phyloP scores from a whole-genome alignment of 2,113 vertebrate genomes.

The Calidris pygmaea region DNA sequence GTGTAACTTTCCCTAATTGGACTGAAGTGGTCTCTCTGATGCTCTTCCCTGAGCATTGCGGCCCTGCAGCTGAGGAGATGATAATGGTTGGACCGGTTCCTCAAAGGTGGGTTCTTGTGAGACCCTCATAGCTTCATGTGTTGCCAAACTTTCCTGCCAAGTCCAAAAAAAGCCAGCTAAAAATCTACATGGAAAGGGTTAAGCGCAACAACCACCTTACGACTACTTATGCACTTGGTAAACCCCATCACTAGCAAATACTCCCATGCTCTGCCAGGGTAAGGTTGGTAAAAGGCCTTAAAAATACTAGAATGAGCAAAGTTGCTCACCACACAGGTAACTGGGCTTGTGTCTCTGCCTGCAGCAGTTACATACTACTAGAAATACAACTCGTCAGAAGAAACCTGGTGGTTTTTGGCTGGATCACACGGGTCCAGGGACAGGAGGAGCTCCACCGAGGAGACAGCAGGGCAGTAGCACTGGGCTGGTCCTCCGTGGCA shows the following conservation, averaged over 20 bases:
- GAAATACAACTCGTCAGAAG: background rate
- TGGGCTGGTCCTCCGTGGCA: rapidly evolving
- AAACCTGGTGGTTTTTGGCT: background rate
- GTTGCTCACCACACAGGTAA: background rate
- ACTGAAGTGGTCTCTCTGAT: background rate
- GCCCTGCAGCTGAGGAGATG: background rate
- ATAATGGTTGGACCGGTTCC: background rate
- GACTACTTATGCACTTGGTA: background rate
- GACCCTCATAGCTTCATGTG: background rate
- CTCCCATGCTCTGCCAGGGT: background rate
- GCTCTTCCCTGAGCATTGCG: background rate
- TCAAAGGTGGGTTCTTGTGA: background rate
- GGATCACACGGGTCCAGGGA: rapidly evolving
- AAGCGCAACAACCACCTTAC: rapidly evolving
- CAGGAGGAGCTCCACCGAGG: rapidly evolving
- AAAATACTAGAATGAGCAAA: background rate
- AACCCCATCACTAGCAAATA: background rate
- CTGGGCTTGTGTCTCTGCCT: background rate
- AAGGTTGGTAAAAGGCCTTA: background rate
- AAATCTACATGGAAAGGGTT: background rate
- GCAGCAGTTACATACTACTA: rapidly evolving
- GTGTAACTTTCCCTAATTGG: background rate
- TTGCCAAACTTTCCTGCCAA: background rate
- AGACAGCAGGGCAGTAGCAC: background rate
- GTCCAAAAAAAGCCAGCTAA: background rate